phyloP scores from a whole-genome alignment of 2,113 vertebrate genomes.

The Xenopus laevis region DNA sequence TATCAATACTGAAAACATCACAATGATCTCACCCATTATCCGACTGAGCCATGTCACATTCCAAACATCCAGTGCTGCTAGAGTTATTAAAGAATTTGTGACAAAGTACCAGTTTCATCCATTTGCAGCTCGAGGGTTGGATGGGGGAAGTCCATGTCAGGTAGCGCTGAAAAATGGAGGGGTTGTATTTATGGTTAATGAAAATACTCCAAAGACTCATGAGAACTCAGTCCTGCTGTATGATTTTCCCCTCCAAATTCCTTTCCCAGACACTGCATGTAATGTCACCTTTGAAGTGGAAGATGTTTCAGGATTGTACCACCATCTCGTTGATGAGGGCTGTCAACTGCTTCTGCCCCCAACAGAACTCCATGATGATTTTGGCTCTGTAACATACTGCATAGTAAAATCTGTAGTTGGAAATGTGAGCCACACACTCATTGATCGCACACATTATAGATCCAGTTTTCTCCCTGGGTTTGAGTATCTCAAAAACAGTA shows the following conservation, averaged over 20 bases:
- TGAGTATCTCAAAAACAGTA: conserved; percentile 26
- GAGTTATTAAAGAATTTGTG: conserved; percentile 68
- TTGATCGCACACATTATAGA: conserved; percentile 70
- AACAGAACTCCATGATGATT: conserved; percentile 61
- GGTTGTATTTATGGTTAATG: conserved; percentile 77
- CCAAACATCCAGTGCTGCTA: conserved; percentile 69
- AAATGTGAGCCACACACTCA: conserved; percentile 82
- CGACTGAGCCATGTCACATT: conserved; percentile 82
- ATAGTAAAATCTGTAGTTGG: conserved; percentile 76
- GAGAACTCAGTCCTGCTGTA: background rate
- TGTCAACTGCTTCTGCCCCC: conserved; percentile 76
- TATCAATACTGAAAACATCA: background rate
- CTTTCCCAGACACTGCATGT: conserved; percentile 69
- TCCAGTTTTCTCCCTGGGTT: conserved; percentile 85
- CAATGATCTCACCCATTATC: conserved; percentile 74
- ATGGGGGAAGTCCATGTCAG: conserved; percentile 60
- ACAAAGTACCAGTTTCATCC: conserved; percentile 74
- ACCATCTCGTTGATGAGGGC: conserved; percentile 61
- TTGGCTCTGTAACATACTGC: conserved; percentile 70
- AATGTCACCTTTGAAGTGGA: conserved; percentile 89
- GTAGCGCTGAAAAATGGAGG: conserved; percentile 72
- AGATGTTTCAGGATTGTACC: conserved; percentile 63
- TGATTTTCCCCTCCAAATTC: background rate
- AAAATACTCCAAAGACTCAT: conserved; percentile 45
- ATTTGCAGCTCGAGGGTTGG: conserved; percentile 66